Evolutionary conservation across 2,113 vertebrate genomes (phyloP), one percentile per base, ranked within the genome.

Genomic region (Laterallus jamaicensis): DNA sequence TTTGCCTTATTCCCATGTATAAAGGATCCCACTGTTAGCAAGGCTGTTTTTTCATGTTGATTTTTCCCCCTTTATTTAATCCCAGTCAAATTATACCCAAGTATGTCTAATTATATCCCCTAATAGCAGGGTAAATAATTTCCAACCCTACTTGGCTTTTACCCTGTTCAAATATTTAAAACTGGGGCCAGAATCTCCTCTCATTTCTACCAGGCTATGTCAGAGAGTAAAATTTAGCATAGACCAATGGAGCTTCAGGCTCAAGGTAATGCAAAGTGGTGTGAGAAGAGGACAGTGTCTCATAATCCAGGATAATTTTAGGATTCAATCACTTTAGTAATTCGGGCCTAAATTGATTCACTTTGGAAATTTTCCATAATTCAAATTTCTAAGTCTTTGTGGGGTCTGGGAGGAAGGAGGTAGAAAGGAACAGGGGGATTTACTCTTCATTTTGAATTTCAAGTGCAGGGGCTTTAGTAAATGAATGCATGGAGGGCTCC

Each of bases 51-150:
- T 87, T 90, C 21, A 42, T 62, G 47, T 20, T 87, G 86, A 19
- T 37, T 92, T 91, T 80, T 69, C 62, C 8, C 40, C 26, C 76
- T 92, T 92, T 87, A 58, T 93, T 96, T 95, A 91, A 97, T 93
- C 86, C 94, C 91, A 91, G 77, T 91, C 86, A 85, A 95, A 96
- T 95, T 97, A 95, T 95, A 93, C 67, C 74, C 74, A 96, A 92
- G 86, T 82, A 95, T 89, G 88, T 92, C 93, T 96, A 96, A 97
- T 95, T 96, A 97, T 97, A 96, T 60, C 92, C 62, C 37, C 92
- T 90, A 97, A 94, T 96, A 96, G 90, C 88, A 96, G 74, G 88
- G 88, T 96, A 95, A 96, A 96, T 96, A 93, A 97, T 96, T 96
- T 94, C 95, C 83, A 97, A 67, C 50, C 74, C n/a, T 95, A 88